Conservation (phyloP, 2,888 invertebrate species). For the Napeogenes inachia region DNA sequence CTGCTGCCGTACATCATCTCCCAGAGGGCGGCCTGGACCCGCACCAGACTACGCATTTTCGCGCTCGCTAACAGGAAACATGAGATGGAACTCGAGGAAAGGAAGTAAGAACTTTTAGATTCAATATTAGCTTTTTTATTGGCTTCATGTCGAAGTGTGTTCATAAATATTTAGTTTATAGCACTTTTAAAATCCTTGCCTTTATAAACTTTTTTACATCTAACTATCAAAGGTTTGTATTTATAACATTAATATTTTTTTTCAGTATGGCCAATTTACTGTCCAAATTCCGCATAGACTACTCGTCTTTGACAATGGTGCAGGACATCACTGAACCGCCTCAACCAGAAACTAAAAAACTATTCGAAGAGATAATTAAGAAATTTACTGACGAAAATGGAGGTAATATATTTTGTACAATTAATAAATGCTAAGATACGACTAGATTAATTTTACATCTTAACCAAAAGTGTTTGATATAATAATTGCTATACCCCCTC, state of each 20-base stretch:
- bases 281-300: conserved; percentile 96
- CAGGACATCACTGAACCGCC: conserved; percentile 92
- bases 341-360: conserved; percentile 82
- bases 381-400: conserved; percentile 77
- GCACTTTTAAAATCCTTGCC: too few species aligned
- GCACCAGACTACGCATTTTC: conserved; percentile 88
- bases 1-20: conserved; percentile 91
- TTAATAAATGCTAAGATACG: too few species aligned
- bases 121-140: not conserved
- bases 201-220: too few species aligned
- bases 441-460: too few species aligned
- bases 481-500: too few species aligned
- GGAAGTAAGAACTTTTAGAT: conserved; percentile 80
- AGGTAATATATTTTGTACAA: conserved; percentile 38
- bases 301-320: conserved; percentile 93
- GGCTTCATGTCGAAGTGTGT: too few species aligned
- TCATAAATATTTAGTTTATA: too few species aligned
- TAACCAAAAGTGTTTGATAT: too few species aligned
- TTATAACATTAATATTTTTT: conserved; percentile 11
- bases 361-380: conserved; percentile 84
- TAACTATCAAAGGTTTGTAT: too few species aligned
- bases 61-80: conserved; percentile 88
- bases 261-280: conserved; percentile 94
- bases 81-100: conserved; percentile 87
- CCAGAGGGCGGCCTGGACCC: conserved; percentile 85